phyloP scores from a whole-genome alignment of 2,113 vertebrate species.

The Chrysochloris asiatica region DNA sequence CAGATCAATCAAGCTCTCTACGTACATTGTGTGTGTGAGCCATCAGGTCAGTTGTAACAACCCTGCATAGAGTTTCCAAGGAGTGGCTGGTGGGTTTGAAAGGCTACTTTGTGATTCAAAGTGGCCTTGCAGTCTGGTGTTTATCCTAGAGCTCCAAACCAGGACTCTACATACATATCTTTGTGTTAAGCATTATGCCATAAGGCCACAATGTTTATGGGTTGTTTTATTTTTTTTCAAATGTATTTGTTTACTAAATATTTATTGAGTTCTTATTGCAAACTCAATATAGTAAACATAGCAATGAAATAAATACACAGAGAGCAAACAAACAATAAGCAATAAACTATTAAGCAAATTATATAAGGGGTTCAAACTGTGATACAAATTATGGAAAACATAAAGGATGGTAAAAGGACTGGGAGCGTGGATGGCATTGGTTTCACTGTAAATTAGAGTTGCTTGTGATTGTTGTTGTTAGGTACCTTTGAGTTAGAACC shows the following conservation, averaged over 20 bases:
- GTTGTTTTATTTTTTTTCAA: background rate
- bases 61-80: no score
- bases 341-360: background rate
- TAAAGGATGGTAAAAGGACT: background rate
- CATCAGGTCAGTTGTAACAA: no score
- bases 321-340: background rate
- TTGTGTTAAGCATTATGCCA: background rate
- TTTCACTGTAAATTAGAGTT: no score
- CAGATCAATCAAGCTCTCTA: background rate
- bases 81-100: no score
- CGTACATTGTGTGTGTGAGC: no score
- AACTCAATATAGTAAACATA: background rate
- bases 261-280: background rate
- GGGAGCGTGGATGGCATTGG: background rate
- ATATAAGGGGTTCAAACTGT: background rate
- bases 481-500: no score
- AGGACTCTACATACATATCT: background rate
- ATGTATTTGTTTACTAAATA: background rate
- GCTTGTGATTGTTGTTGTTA: no score
- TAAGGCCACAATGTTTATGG: background rate
- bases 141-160: no score
- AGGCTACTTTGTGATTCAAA: no score
- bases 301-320: background rate
- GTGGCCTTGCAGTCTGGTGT: no score
- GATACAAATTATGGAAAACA: no score